Conservation (phyloP, 2,113 vertebrate genomes). For the Recurvirostra avosetta region DNA sequence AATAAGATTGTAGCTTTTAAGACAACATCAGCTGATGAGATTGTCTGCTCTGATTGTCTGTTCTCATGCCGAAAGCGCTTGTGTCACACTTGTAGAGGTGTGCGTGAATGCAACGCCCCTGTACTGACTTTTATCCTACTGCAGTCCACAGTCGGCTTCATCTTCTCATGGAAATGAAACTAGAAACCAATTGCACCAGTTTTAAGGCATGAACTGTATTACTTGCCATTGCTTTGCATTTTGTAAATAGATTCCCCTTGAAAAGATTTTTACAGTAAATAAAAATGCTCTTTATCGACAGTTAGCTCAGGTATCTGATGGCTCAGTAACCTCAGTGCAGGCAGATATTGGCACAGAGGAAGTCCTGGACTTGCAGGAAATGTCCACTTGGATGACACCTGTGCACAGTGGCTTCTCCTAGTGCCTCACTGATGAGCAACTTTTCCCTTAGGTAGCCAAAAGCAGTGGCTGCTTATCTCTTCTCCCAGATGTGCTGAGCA, state of each 20-base stretch:
- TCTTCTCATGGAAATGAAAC: background rate
- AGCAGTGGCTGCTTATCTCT: background rate
- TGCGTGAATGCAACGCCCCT: accelerated
- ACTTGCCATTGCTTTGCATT: background rate
- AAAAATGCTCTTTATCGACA: background rate
- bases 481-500: background rate
- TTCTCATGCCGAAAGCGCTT: background rate
- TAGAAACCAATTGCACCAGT: background rate
- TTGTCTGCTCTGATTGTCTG: background rate
- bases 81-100: background rate
- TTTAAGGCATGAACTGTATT: background rate
- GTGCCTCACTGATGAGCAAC: background rate
- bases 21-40: background rate
- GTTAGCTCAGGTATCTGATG: background rate
- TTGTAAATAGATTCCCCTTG: background rate
- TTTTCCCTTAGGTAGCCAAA: background rate
- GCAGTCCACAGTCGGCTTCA: background rate
- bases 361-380: background rate
- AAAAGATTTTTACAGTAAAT: background rate
- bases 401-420: background rate
- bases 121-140: background rate
- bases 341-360: background rate
- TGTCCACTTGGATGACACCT: background rate
- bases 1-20: background rate
- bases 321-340: background rate